Evolutionary conservation across 2,888 invertebrate genomes (phyloP).

Genomic region (Gasteruption jaculator): DNA sequence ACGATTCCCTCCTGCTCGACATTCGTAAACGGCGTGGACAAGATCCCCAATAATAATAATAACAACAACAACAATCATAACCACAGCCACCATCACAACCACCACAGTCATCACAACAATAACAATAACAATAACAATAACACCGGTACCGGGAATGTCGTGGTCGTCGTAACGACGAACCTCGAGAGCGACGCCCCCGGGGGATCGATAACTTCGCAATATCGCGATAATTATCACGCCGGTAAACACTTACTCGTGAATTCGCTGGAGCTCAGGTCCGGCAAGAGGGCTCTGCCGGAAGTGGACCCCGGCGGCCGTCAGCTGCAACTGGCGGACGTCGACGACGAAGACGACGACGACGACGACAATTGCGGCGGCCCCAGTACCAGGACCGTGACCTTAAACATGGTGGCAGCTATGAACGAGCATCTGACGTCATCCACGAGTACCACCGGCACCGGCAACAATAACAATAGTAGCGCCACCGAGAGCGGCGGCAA

Average conservation of each 20-base stretch:
- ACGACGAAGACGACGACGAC: conserved; percentile 13
- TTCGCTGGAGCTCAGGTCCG: too few species aligned
- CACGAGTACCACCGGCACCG: conserved; percentile 19
- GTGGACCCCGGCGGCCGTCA: background rate
- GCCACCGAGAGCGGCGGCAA: conserved; percentile 24
- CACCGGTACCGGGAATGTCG: too few species aligned
- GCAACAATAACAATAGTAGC: conserved; percentile 19
- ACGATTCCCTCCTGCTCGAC: conserved; percentile 1
- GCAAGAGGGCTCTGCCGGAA: too few species aligned
- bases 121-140: too few species aligned
- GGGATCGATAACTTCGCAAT: too few species aligned
- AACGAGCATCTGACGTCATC: conserved; percentile 47
- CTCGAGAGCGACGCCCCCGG: background rate
- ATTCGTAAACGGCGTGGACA: background rate
- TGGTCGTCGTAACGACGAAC: too few species aligned
- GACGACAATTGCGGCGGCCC: conserved; percentile 10
- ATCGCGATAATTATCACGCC: too few species aligned
- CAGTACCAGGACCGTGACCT: conserved; percentile 24
- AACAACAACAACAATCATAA: too few species aligned
- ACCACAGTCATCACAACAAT: too few species aligned
- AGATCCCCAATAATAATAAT: too few species aligned
- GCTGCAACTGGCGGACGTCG: background rate
- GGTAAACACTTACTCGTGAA: too few species aligned
- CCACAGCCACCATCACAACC: too few species aligned
- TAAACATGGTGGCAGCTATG: conserved; percentile 52